A percentile compares a stretch with the other conserved stretches of the same genome.
phyloP scores from a whole-genome alignment of 2,113 vertebrate genomes.

The Oriolus oriolus region DNA sequence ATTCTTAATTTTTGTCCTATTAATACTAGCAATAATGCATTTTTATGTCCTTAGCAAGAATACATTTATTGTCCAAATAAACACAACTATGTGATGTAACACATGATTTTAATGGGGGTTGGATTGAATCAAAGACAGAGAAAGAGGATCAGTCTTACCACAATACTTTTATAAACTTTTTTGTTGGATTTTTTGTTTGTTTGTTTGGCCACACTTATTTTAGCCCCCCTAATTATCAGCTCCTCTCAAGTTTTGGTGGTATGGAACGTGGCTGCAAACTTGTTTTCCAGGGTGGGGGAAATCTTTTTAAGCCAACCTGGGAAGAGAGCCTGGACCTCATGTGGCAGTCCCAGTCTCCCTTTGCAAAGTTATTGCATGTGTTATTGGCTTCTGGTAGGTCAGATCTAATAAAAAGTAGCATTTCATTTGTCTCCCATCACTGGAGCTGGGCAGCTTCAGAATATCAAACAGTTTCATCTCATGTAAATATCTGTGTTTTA shows the following conservation, averaged over 20 bases:
- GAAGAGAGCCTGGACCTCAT: not conserved
- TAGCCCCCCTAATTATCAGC: not conserved
- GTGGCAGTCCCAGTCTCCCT: not conserved
- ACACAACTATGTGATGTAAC: not conserved
- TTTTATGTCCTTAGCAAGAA: not conserved
- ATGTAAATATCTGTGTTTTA: not conserved
- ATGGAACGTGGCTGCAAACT: not conserved
- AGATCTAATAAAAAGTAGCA: not conserved
- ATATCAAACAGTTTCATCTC: not conserved
- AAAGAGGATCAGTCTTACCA: not conserved
- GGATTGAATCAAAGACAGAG: not conserved
- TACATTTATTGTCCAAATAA: not conserved
- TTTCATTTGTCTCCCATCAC: constrained; percentile 16
- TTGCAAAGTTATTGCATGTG: not conserved
- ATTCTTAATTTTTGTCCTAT: not conserved
- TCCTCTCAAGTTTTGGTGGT: not conserved
- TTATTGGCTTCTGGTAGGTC: not conserved
- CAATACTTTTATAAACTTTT: not conserved
- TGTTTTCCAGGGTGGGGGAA: not conserved
- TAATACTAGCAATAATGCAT: not conserved
- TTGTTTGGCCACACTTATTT: not conserved
- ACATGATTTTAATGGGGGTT: not conserved
- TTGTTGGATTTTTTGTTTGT: accelerated
- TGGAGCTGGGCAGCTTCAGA: not conserved
- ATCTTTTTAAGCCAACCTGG: not conserved